Evolutionary conservation across 2,797 vertebrate genomes (phyloP), one percentile per base, ranked within the genome.

Genomic region (Sebastes dallii): DNA sequence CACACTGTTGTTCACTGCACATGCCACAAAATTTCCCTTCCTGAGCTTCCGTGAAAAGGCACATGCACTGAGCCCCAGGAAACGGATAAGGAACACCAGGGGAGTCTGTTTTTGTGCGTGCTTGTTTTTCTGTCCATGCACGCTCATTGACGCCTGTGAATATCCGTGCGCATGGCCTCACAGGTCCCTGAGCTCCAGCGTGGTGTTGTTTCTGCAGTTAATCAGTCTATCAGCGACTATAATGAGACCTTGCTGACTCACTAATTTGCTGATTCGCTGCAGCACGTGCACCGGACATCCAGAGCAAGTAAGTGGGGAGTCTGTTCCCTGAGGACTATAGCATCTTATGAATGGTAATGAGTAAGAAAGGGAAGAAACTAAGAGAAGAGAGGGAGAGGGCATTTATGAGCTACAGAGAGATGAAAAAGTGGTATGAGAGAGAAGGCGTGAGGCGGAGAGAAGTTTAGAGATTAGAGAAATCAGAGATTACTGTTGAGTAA

Each of bases 191-290:
- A 70, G 77, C 54, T 60, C 61, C 67, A 65, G 66, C 20, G 8
- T 29, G 55, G 54, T 20, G 71, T 66, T 84, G 75, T 68, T 83
- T 66, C 79, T 77, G 68, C 75, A 66, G 24, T 80, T 87, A 46
- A 87, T 90, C 82, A 88, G 80, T 77, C 75, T 67, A 77, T 85
- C 71, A 77, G 81, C 8, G 6, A 32, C 75, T 66, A 75, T 86
- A 84, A 88, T 71, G 78, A 86, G 75, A 85, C 87, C 73, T 83
- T 69, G 85, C 82, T 88, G 83, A 91, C 69, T 90, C 81, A 83
- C 77, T 81, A 54, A 86, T 89, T 85, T 85, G 73, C 75, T 75
- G 71, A 86, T 80, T 66, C 6, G 8, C 62, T 10, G 29, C 66
- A 54, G 50, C 76, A 73, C 34, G n/a, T 84, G 81, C 22, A 73